Evolutionary conservation across 2,113 vertebrate species (phyloP), one percentile per base, ranked within the genome.

Genomic region (Genyomyrus donnyi): DNA sequence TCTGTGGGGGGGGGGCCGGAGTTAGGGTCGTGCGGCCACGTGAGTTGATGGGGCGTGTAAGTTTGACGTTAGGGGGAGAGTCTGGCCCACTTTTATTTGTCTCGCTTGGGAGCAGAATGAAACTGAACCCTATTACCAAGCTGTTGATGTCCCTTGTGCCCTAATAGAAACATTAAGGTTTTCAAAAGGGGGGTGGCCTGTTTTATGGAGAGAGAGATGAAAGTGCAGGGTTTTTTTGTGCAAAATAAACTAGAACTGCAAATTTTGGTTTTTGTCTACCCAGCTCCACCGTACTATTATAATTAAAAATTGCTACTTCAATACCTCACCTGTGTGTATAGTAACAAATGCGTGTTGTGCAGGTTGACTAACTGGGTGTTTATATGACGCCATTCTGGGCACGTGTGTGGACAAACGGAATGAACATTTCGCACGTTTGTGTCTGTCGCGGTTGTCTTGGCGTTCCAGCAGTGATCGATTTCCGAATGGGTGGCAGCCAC

Each of bases 181-280:
- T 49, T 85, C 45, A n/a, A 31, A 84, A 83, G 83, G 21, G 49
- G 85, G 10, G 48, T 46, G 62, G 46, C 48, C 24, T 87, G 24
- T 70, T 62, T 86, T 48, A 58, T 85, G 27, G 52, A 85, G 31
- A 56, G 74, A 56, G 93, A 94, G 89, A 85, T 93, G 91, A 91
- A 93, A 90, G 66, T 91, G 91, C 90, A 89, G 46, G 15, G 3
- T 6, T 39, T 39, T 77, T 74, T 89, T 91, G 90, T 93, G 92
- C 90, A 94, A 93, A 95, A 95, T 95, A 95, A 93, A 83, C 3
- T 49, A 42, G 84, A 49, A 24, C 56, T 88, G 62, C 21, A 56
- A 74, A 66, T 88, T 88, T 88, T 80, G 77, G 46, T 89, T 56
- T 85, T 74, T 89, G 77, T 84, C 49, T 83, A 56, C 24, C 39